Evolutionary conservation across 2,113 vertebrate genomes (phyloP), one percentile per base, ranked within the genome.

Genomic region (Hymenochirus boettgeri): DNA sequence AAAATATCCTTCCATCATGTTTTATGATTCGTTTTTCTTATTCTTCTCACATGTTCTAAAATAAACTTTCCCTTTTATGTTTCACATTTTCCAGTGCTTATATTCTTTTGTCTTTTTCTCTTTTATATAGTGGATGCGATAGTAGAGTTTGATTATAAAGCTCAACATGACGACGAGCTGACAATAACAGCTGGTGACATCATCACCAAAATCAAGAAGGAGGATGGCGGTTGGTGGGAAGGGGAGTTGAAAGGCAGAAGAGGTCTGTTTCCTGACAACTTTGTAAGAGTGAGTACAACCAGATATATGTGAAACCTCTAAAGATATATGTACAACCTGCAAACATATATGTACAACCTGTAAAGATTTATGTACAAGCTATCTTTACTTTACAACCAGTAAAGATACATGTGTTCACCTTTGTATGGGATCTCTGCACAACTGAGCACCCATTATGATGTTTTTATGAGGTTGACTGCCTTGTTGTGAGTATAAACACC

Each of bases 201-300:
- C 85, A 94, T 99, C 92, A 89, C 89, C 85, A 94, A 96, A 83
- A 94, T 99, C 79, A 93, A 88, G 77, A 93, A 93, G 73, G 94
- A 97, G 75, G 93, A 95, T 73, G 96, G 95, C 78, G 96, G 96
- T 73, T 99, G 96, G 95, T 99, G 96, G 96, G 95, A 97, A 82
- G 96, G 96, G 61, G 95, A 98, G 89, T 86, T 97, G 83, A 91
- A 89, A 50, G 95, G 95, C 83, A 92, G 93, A 79, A 91, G 93
- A 89, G 96, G 96, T 78, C 88, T 99, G 73, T 99, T 99, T 84
- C 96, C 96, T 59, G 96, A 99, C 88, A 99, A 99, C 91, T 99
- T 99, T 79, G 95, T 99, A 84, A 90, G 94, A 91, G 96, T 99
- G 90, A 96, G 94, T 92, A 86, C 79, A 85, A 85, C 82, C 7